These are phyloP conservation scores for Melanocharis versteri DNA, from an alignment of 2,113 vertebrate species.

Conservation along the genomic window DNA sequence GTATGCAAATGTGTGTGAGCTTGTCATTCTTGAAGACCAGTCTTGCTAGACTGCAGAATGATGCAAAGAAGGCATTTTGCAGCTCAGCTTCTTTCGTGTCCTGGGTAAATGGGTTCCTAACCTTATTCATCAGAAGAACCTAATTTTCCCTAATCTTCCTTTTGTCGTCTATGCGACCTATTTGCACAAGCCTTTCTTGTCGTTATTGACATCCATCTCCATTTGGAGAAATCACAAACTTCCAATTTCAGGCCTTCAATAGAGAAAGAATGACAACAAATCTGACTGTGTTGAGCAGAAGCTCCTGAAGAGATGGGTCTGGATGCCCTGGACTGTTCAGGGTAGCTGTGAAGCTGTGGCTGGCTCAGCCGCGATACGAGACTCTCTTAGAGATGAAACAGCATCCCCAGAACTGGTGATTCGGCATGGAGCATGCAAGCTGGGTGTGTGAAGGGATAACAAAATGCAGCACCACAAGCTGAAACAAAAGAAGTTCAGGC, in stretches of 20 bases:
- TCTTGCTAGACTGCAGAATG: not conserved
- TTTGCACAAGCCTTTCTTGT: not conserved
- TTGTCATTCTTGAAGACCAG: not conserved
- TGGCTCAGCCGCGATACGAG: not conserved
- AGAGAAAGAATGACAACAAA: not conserved
- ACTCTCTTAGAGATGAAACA: not conserved
- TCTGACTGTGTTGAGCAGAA: not conserved
- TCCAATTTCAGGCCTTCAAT: not conserved
- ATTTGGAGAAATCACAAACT: not conserved
- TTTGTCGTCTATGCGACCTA: not conserved
- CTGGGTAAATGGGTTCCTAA: not conserved
- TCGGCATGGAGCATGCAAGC: fast-evolving
- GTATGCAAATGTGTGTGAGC: not conserved
- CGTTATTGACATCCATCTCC: not conserved
- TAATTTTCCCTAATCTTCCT: not conserved
- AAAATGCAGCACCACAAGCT: not conserved
- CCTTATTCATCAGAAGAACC: not conserved
- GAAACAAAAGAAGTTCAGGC: not conserved
- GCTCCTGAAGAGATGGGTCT: not conserved
- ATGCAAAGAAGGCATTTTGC: not conserved
- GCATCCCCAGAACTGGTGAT: not conserved
- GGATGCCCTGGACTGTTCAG: not conserved
- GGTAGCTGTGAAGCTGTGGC: not conserved
- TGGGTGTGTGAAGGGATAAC: fast-evolving
- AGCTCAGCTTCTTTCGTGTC: not conserved